Base-by-base conservation (phyloP, 1,140 invertebrate species). In the Kradibia gibbosae region DNA sequence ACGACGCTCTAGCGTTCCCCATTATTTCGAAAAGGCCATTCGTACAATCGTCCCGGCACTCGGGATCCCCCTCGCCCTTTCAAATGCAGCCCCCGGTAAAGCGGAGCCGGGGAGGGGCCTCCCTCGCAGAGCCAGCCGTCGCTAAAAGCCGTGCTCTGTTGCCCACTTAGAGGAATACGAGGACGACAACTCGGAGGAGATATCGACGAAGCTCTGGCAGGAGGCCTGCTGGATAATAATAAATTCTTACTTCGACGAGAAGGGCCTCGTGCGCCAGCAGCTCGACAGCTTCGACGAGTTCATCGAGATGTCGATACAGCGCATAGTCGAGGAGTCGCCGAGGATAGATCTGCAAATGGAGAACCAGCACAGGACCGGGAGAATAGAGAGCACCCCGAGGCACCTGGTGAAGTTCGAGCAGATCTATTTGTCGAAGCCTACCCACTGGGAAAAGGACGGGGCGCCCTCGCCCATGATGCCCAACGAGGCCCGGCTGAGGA, bases 251-350 rank as follows among this genome's bases (percentile, higher is more conserved):
- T 99, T 99, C 92, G 98, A 99, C 90, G 98, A 99, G 90, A 99
- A 99, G 93, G 98, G 97, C 90, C 93, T 99, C 48, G 98, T 99
- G 25, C 93, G 98, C 78, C 98, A 99, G 89, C 98, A 99, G 88
- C 91, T 99, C 82, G 98, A 99, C 89, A 99, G 98, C 86, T 99
- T 99, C 91, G 98, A 99, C 93, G 98, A 99, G 92, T 99, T 99
- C 89, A 99, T 99, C 90, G 98, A 99, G 88, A 99, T 99, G 98
- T 99, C 98, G 17, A 97, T 99, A 10, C 98, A 99, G 88, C 93
- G 98, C 84, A 99, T 99, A 90, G 98, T 99, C 3, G 98, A 99
- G 92, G 98, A 99, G 91, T 98, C 98, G 0, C 98, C 98, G 22
- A 95, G 95, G 70, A 98, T 99, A 81, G 98, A 99, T 88, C 91